Percentiles rank a stretch among this genome's conserved stretches.
These are phyloP conservation scores for Amphipoea lucens DNA, from an alignment of 2,888 invertebrate genomes.

Conservation along the genomic window DNA sequence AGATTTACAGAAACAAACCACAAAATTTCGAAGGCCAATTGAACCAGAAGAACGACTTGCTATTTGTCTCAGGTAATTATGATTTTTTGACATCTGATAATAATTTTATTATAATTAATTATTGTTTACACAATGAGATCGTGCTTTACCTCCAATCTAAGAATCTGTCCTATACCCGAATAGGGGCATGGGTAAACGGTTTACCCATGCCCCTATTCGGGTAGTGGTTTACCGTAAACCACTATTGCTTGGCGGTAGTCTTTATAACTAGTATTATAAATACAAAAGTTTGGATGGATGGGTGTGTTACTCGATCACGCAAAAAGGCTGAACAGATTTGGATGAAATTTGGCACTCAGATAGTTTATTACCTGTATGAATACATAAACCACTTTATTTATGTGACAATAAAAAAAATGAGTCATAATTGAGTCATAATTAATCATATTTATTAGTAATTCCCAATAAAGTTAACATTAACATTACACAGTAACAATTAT, in stretches of 20 bases:
- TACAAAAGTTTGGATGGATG: too few relatives aligned
- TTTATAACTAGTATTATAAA: conserved; percentile 4
- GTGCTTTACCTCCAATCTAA: conserved; percentile 36
- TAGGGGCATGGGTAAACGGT: conserved; percentile 34
- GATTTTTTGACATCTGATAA: conserved; percentile 21
- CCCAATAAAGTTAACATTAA: conserved; percentile 22
- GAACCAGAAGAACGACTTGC: conserved; percentile 24
- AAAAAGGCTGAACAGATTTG: too few relatives aligned
- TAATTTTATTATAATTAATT: too few relatives aligned
- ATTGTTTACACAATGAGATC: conserved; percentile 17
- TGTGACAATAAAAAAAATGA: too few relatives aligned
- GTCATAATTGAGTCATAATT: too few relatives aligned
- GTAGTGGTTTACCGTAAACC: too few relatives aligned
- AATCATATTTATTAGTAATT: too few relatives aligned
- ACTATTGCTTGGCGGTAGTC: conserved; percentile 47
- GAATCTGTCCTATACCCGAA: conserved; percentile 39
- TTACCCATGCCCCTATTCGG: too few relatives aligned
- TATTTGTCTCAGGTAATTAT: conserved; percentile 40
- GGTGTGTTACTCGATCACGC: too few relatives aligned
- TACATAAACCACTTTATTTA: too few relatives aligned
- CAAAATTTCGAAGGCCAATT: too few relatives aligned
- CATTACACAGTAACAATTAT: conserved; percentile 30
- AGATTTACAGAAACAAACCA: neutral
- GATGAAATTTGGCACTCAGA: conserved; percentile 19
- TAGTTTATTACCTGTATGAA: conserved; percentile 26